Base-by-base conservation (phyloP, 2,113 vertebrate genomes). In the Salvator merianae region DNA sequence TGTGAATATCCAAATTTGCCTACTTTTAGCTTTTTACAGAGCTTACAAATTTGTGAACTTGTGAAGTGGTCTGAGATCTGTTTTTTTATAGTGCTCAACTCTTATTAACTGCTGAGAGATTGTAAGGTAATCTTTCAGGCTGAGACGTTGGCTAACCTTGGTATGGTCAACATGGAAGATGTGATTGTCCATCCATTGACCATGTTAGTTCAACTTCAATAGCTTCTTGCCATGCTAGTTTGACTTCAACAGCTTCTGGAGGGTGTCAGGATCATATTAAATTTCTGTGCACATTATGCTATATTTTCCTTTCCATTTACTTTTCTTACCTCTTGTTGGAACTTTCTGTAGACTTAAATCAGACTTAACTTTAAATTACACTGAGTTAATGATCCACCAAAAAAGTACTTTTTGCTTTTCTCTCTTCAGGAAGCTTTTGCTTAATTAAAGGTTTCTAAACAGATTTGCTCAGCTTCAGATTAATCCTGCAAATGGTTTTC, bases 401-500 rank as follows among this genome's bases (percentile, higher is more conserved):
- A 71, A 34, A 81, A 71, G 32, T 71, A 53, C 66, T 55, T n/a
- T 71, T 55, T 32, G n/a, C 74, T 53, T 70, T 53, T 36, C 28
- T 66, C 62, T 79, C 74, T n/a, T 76, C 77, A 66, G 36, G 77
- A 79, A 79, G 36, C 36, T n/a, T 34, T 59, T 72, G 50, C 68
- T 71, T 81, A 81, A 81, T 81, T 81, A 71, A 71, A 38, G 68
- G 13, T 36, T 36, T 55, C 24, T 16, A 70, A 36, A 53, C 0
- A 18, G 47, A 26, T 53, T 81, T 72, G 32, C 68, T 71, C 59
- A 72, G 68, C 7, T 26, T 59, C 59, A 36, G 72, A 72, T 73
- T 62, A 73, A 82, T 82, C 24, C 66, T 70, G 43, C 79, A 81
- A 36, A 71, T 70, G 79, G 30, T 22, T 55, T 71, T 71, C 66